These are phyloP conservation scores for Pardosa pseudoannulata DNA, from an alignment of 2,888 invertebrate species.

Conservation along the genomic window DNA sequence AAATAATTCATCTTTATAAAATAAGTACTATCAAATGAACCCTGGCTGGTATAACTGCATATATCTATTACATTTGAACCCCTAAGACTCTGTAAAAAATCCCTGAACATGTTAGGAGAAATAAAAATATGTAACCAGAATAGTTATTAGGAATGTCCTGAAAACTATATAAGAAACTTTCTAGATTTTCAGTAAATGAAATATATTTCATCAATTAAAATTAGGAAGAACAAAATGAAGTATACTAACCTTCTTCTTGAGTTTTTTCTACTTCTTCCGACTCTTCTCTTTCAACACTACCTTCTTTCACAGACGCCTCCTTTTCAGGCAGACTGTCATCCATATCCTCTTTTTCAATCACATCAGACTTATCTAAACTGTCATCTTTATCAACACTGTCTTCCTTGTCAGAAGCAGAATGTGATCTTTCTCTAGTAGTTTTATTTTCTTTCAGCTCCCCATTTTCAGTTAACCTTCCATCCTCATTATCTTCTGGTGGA, in stretches of 20 bases:
- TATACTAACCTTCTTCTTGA: constrained; percentile 29
- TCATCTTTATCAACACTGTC: constrained; percentile 76
- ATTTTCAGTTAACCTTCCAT: constrained; percentile 46
- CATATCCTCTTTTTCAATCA: constrained; percentile 72
- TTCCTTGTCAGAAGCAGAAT: constrained; percentile 61
- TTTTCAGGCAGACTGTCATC: constrained; percentile 69
- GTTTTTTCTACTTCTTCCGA: constrained; percentile 74
- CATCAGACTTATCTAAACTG: constrained; percentile 71
- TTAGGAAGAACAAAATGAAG: no score
- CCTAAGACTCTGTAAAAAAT: no score
- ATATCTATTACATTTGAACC: no score
- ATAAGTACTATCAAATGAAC: no score
- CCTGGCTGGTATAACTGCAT: no score
- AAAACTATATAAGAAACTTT: no score
- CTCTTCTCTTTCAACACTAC: constrained; percentile 75
- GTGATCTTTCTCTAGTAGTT: constrained; percentile 20
- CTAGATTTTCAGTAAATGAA: no score
- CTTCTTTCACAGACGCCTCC: constrained; percentile 74
- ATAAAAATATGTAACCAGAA: no score
- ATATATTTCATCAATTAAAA: no score
- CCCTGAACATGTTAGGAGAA: no score
- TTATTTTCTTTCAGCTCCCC: constrained; percentile 72
- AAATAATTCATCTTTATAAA: no score
- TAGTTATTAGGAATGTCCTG: no score
- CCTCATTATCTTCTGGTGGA: constrained; percentile 62